Base-by-base conservation (phyloP, 2,113 vertebrate genomes). In the Dunckerocampus dactyliophorus region DNA sequence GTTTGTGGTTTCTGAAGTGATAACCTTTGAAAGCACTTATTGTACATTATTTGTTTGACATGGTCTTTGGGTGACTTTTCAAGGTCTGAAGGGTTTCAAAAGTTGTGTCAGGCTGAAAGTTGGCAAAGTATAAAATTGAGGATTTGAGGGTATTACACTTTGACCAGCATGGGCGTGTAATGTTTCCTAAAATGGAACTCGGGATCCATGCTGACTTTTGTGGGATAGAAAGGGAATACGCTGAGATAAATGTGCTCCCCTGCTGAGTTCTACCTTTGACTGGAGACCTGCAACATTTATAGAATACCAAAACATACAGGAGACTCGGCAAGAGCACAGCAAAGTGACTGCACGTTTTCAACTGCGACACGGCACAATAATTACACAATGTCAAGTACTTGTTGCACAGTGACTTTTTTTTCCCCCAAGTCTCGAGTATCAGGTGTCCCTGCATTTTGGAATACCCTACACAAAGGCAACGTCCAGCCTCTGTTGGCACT, bases 201-300 rank as follows among this genome's bases (percentile, higher is more conserved):
- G 4, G 53, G n/a, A 39, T 47, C 19, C 58, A 15, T 24, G 43
- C 47, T 61, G 56, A 52, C 11, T 58, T 70, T 65, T 21, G 16
- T 2, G 1, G 28, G 21, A 56, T 55, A 13, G 31, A 45, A 56
- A 15, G 24, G 47, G 2, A 16, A 16, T 9, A 12, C 24, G 16
- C 31, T 19, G 62, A 73, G 57, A 59, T 67, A 59, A 62, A 39
- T 55, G 53, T 37, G 13, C 28, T 11, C 46, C 13, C 49, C 50
- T 17, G 21, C 53, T 22, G 48, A 28, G 39, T 67, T 73, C 37
- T 21, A 7, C 34, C 48, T 53, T 16, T 15, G 50, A 59, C 59
- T 31, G 48, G 58, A 34, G 58, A 54, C 53, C 17, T 39, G 31
- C 34, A 62, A 21, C 17, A 45, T 67, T 62, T 59, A 13, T 53